These are phyloP conservation scores for Heliocidaris tuberculata DNA, from an alignment of 35 echinoderm and acorn worm genomes.

Conservation along the genomic window DNA sequence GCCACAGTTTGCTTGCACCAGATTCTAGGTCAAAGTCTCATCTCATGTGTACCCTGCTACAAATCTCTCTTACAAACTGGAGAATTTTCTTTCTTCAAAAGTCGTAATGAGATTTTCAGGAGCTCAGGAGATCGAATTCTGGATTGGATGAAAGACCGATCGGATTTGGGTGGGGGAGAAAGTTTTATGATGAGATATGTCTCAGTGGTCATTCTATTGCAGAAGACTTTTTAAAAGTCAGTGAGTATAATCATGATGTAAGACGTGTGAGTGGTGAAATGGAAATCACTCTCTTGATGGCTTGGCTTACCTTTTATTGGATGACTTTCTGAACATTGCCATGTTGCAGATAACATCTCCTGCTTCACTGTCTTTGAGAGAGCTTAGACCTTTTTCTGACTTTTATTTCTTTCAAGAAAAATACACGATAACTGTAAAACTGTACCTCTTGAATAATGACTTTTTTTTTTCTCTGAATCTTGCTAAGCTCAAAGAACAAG, in stretches of 20 bases:
- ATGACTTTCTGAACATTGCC: neutral
- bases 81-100: neutral
- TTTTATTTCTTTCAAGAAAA: neutral
- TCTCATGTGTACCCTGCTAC: neutral
- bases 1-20: neutral
- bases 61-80: neutral
- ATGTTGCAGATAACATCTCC: neutral
- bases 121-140: no score
- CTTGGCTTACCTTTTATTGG: no score
- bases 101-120: neutral
- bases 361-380: neutral
- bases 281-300: no score
- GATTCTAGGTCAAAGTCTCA: neutral
- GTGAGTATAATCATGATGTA: no score
- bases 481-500: neutral
- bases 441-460: neutral
- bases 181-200: no score
- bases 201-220: no score
- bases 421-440: neutral
- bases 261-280: no score
- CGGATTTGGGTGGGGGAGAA: no score
- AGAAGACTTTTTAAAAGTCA: no score
- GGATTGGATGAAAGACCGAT: no score
- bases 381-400: neutral
- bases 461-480: neutral